Conservation (phyloP, 2,888 invertebrate species). For the Ornithoptera priamus region DNA sequence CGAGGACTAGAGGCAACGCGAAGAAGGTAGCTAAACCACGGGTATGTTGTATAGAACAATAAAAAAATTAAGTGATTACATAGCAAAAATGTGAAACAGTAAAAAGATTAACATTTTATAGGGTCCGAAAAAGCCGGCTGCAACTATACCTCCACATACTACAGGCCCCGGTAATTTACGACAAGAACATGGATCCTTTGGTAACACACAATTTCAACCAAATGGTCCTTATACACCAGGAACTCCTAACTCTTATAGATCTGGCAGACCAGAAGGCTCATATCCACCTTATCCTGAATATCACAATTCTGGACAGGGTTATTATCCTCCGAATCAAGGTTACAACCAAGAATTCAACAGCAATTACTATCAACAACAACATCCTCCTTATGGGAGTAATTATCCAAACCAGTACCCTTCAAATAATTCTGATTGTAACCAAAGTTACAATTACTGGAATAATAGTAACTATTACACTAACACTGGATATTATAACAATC, state of each 20-base stretch:
- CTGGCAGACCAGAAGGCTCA: slow-evolving; percentile 57
- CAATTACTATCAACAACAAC: slow-evolving; percentile 60
- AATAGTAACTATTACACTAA: slow-evolving; percentile 68
- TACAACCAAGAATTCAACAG: slow-evolving; percentile 68
- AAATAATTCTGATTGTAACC: slow-evolving; percentile 52
- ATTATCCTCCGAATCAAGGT: slow-evolving; percentile 74
- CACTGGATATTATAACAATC: slow-evolving; percentile 65
- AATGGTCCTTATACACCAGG: slow-evolving; percentile 53
- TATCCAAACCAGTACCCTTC: slow-evolving; percentile 71
- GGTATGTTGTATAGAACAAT: slow-evolving; percentile 39
- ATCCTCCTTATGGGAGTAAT: slow-evolving; percentile 59
- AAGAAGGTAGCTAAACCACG: slow-evolving; percentile 55
- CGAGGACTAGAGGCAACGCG: slow-evolving; percentile 42
- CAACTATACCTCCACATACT: slow-evolving; percentile 73
- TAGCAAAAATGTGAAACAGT: not conserved
- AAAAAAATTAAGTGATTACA: not conserved
- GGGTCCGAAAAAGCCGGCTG: slow-evolving; percentile 76
- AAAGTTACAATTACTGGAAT: slow-evolving; percentile 68
- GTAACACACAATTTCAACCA: slow-evolving; percentile 54
- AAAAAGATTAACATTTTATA: slow-evolving; percentile 36
- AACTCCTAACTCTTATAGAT: slow-evolving; percentile 48
- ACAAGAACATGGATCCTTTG: slow-evolving; percentile 48
- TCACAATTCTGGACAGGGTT: slow-evolving; percentile 59
- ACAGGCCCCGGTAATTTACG: slow-evolving; percentile 46
- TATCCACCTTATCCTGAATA: slow-evolving; percentile 70